Percentiles rank a stretch among this genome's conserved stretches.
Evolutionary conservation across 2,888 invertebrate genomes (phyloP).

Genomic region (Nemoura dubitans): DNA sequence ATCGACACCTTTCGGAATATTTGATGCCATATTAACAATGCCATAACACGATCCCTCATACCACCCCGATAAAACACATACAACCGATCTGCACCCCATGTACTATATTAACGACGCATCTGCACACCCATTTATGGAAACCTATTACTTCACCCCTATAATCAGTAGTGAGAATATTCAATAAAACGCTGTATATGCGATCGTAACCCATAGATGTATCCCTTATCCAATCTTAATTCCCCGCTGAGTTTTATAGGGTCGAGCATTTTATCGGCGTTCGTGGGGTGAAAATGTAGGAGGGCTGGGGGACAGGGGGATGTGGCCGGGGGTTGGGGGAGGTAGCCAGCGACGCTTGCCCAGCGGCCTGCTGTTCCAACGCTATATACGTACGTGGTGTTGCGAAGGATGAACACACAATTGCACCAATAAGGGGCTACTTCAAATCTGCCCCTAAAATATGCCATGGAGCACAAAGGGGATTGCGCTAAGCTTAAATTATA

Average conservation of each 20-base stretch:
- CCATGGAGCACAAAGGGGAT: constrained; percentile 3
- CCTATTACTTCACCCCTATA: constrained; percentile 49
- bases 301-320: too few relatives aligned
- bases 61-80: constrained; percentile 14
- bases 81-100: constrained; percentile 39
- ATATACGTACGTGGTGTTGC: constrained; percentile 19
- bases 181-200: constrained; percentile 43
- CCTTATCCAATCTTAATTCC: constrained; percentile 47
- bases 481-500: not conserved
- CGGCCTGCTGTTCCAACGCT: not conserved
- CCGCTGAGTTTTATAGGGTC: constrained; percentile 46
- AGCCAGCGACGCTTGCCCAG: not conserved
- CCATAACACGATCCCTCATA: constrained; percentile 34
- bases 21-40: constrained; percentile 29
- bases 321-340: not conserved
- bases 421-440: constrained; percentile 46
- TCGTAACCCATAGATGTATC: constrained; percentile 40
- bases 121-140: constrained; percentile 38
- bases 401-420: constrained; percentile 44
- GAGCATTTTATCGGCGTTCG: constrained; percentile 30
- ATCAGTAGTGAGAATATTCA: constrained; percentile 46
- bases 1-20: not conserved
- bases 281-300: not conserved
- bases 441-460: constrained; percentile 35
- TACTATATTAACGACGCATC: constrained; percentile 45